Percentiles rank a stretch among this genome's conserved stretches.
phyloP scores from a whole-genome alignment of 2,888 invertebrate species.

The Macrosoma leucophasiata region DNA sequence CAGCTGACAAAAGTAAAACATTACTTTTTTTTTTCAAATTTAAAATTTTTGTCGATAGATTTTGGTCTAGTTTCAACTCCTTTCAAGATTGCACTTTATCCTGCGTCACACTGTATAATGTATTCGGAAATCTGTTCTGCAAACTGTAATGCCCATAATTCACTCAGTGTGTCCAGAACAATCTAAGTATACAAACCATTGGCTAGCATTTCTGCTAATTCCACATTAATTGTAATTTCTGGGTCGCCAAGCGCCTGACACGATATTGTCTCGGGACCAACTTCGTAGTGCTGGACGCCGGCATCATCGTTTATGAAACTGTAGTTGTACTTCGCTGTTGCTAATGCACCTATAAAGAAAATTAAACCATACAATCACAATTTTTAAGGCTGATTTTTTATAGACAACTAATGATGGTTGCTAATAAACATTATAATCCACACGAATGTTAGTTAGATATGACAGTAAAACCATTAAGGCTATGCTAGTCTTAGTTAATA shows the following conservation, averaged over 20 bases:
- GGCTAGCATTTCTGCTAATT: slow-evolving; percentile 31
- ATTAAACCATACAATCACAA: not conserved
- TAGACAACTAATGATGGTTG: not conserved
- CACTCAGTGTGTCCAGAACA: too few species aligned
- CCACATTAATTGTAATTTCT: slow-evolving; percentile 30
- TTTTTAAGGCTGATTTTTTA: not conserved
- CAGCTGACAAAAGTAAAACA: too few species aligned
- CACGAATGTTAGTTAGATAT: not conserved
- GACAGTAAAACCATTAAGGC: slow-evolving; percentile 1
- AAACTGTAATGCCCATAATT: too few species aligned
- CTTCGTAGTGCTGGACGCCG: slow-evolving; percentile 44
- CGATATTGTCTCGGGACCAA: slow-evolving; percentile 49
- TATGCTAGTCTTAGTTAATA: too few species aligned
- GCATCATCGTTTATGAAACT: slow-evolving; percentile 36
- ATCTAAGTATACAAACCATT: too few species aligned
- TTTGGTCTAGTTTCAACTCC: too few species aligned
- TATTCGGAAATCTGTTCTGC: too few species aligned
- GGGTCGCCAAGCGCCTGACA: slow-evolving; percentile 42
- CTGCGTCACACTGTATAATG: too few species aligned
- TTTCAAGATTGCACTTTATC: too few species aligned
- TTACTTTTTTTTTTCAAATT: too few species aligned
- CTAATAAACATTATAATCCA: not conserved
- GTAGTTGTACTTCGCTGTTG: slow-evolving; percentile 45
- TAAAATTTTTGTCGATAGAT: too few species aligned
- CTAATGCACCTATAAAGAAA: slow-evolving; percentile 36